Percentiles rank a stretch among this genome's conserved stretches.
phyloP scores from a whole-genome alignment of 2,888 invertebrate species.

The Leptopterna dolabrata region DNA sequence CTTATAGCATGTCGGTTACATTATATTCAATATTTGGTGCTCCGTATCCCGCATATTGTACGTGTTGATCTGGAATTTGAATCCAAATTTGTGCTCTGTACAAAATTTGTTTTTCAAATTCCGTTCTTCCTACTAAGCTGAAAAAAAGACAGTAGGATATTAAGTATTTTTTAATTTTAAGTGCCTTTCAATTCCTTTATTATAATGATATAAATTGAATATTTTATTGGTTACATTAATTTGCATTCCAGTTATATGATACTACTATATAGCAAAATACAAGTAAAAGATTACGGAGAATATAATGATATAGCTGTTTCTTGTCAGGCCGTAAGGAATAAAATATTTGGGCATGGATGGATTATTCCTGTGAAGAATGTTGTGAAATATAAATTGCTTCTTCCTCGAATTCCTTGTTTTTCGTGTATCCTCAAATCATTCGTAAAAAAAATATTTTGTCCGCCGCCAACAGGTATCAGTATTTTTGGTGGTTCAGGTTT shows the following conservation, averaged over 20 bases:
- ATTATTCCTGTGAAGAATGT: constrained; percentile 27
- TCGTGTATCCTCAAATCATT: neutral
- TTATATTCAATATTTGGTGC: neutral
- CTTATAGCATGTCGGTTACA: neutral
- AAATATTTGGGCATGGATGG: constrained; percentile 20
- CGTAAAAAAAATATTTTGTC: too few species aligned
- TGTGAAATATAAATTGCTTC: constrained; percentile 40
- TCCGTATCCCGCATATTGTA: neutral
- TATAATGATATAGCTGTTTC: constrained; percentile 6
- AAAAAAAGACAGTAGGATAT: constrained; percentile 8
- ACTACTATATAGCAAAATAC: constrained; percentile 26
- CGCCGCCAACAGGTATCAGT: too few species aligned
- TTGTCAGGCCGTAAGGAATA: neutral
- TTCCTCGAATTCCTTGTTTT: neutral
- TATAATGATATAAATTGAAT: constrained; percentile 20
- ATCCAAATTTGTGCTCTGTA: neutral
- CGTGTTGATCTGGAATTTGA: neutral
- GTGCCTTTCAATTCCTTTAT: constrained; percentile 38
- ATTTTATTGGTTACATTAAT: constrained; percentile 37
- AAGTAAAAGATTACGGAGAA: neutral
- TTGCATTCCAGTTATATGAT: constrained; percentile 43
- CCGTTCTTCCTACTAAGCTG: neutral
- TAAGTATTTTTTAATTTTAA: constrained; percentile 45
- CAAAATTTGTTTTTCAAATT: neutral
- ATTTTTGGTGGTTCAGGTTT: too few species aligned